Evolutionary conservation across 2,888 invertebrate species (phyloP).

Genomic region (Parelbella ahira): DNA sequence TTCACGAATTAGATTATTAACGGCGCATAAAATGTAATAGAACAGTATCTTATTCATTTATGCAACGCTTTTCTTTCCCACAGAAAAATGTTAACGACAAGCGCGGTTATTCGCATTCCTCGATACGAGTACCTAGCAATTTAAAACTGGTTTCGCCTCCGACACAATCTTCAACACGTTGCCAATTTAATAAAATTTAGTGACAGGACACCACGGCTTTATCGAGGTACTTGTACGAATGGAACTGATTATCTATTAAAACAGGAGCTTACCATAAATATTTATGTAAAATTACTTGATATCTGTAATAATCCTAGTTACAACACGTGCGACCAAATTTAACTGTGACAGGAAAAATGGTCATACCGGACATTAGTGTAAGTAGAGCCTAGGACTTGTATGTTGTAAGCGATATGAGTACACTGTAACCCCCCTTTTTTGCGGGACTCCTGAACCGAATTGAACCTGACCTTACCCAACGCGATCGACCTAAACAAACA

Average conservation of each 20-base stretch:
- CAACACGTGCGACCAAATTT: too few species aligned
- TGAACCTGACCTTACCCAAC: conserved; percentile 70
- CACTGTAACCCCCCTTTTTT: conserved; percentile 19
- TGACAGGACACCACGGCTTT: conserved; percentile 10
- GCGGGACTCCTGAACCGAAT: conserved; percentile 29
- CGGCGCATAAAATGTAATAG: too few species aligned
- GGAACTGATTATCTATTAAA: not conserved
- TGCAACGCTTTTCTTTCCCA: conserved; percentile 10
- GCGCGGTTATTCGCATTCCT: conserved; percentile 22
- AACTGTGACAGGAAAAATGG: too few species aligned
- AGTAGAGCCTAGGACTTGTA: too few species aligned
- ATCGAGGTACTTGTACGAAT: conserved; percentile 6
- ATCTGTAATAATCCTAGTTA: too few species aligned
- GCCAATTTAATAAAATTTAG: conserved; percentile 20
- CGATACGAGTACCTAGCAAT: conserved; percentile 19
- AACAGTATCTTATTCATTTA: conserved; percentile 3
- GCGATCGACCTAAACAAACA: conserved; percentile 56
- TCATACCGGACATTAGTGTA: too few species aligned
- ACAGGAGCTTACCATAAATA: not conserved
- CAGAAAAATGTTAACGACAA: conserved; percentile 10
- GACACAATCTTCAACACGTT: conserved; percentile 19
- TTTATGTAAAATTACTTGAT: too few species aligned
- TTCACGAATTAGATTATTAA: too few species aligned
- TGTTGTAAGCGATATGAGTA: too few species aligned
- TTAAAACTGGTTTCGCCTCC: conserved; percentile 18